These are phyloP conservation scores for Coleophora flavipennella DNA, from an alignment of 2,888 invertebrate genomes.

Conservation along the genomic window DNA sequence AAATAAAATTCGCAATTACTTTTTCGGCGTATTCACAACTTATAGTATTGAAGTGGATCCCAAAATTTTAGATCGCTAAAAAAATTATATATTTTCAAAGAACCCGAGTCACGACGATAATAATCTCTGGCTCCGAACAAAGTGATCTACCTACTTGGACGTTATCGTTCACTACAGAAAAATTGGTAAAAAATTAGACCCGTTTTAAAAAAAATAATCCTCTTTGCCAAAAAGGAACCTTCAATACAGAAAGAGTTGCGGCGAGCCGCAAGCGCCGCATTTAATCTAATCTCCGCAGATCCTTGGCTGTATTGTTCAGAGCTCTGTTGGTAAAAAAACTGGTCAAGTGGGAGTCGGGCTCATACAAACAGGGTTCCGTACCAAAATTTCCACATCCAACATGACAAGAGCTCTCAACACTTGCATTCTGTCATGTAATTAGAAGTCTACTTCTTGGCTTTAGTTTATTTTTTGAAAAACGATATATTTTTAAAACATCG, in stretches of 20 bases:
- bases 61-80: constrained; percentile 3
- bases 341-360: no score
- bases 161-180: constrained; percentile 20
- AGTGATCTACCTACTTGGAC: constrained; percentile 1
- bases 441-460: no score
- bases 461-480: no score
- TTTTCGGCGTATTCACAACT: no score
- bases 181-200: constrained; percentile 43
- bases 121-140: neutral
- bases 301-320: constrained; percentile 24
- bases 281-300: constrained; percentile 41
- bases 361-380: no score
- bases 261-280: constrained; percentile 40
- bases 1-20: neutral
- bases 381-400: no score
- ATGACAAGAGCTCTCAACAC: no score
- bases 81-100: constrained; percentile 3
- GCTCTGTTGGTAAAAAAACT: constrained; percentile 14
- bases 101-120: constrained; percentile 1
- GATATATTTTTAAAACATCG: no score
- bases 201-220: constrained; percentile 56
- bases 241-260: constrained; percentile 44
- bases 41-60: constrained; percentile 12
- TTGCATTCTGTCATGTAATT: no score
- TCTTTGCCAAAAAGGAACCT: constrained; percentile 48